Conservation (phyloP, 2,113 vertebrate genomes). For the Misgurnus anguillicaudatus region DNA sequence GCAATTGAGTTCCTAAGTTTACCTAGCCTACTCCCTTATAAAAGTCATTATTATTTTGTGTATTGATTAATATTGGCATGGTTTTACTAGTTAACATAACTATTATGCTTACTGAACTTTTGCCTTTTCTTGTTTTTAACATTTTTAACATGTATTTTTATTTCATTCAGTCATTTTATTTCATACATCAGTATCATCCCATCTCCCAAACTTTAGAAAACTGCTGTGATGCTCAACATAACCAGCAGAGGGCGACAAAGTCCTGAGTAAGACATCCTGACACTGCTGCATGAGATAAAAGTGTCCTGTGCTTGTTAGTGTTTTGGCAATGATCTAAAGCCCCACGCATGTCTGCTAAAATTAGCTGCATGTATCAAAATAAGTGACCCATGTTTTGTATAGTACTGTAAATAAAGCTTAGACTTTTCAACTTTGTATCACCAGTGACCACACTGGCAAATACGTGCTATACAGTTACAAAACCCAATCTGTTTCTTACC, state of each 20-base stretch:
- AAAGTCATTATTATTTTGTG: too few relatives aligned
- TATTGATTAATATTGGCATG: too few relatives aligned
- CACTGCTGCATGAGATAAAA: background rate
- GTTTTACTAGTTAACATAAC: too few relatives aligned
- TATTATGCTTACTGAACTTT: too few relatives aligned
- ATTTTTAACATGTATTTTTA: too few relatives aligned
- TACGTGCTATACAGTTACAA: background rate
- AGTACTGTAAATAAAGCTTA: background rate
- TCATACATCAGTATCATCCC: too few relatives aligned
- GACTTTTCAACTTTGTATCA: background rate
- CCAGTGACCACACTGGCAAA: too few relatives aligned
- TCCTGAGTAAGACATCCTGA: background rate
- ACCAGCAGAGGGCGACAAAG: constrained; percentile 12
- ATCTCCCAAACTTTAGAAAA: too few relatives aligned
- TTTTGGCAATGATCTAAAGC: background rate
- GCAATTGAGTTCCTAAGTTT: too few relatives aligned
- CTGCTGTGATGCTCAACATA: background rate
- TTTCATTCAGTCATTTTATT: too few relatives aligned
- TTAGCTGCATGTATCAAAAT: background rate
- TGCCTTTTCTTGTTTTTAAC: too few relatives aligned
- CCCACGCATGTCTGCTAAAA: background rate
- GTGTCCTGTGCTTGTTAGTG: background rate
- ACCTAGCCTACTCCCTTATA: too few relatives aligned
- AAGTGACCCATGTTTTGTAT: background rate
- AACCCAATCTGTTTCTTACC: background rate